A percentile compares a stretch with the other conserved stretches of the same genome.
Evolutionary conservation across 2,113 vertebrate genomes (phyloP).

Genomic region (Columba livia): DNA sequence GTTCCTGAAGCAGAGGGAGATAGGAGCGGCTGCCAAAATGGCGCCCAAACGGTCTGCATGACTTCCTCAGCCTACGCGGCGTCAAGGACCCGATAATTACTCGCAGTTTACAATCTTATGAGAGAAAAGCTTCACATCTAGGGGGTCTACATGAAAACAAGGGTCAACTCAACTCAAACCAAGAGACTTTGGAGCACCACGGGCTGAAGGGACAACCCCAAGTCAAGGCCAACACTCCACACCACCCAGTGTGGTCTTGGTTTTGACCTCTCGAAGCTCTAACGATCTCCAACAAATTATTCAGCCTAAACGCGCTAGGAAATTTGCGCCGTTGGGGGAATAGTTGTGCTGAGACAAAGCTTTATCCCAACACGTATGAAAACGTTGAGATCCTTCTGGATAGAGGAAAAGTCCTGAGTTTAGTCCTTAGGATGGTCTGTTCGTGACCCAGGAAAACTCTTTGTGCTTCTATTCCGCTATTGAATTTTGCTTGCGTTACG

Average conservation of each 20-base stretch:
- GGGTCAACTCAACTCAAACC: not conserved
- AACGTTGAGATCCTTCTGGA: not conserved
- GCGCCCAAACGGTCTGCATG: fast-evolving
- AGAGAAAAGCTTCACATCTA: not conserved
- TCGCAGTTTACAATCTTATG: not conserved
- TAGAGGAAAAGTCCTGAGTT: not conserved
- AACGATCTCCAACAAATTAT: not conserved
- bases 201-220: not conserved
- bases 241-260: not conserved
- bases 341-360: not conserved
- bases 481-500: too few species aligned
- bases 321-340: not conserved
- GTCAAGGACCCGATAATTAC: not conserved
- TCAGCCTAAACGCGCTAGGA: not conserved
- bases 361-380: not conserved
- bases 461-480: too few species aligned
- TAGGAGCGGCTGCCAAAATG: not conserved
- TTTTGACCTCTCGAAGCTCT: not conserved
- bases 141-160: fast-evolving
- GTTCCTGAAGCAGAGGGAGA: not conserved
- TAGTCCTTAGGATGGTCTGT: too few species aligned
- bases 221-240: not conserved
- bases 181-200: not conserved
- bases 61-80: fast-evolving
- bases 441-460: too few species aligned